Percentiles rank a stretch among this genome's conserved stretches.
phyloP scores from a whole-genome alignment of 2,888 invertebrate species.

The Cetonia aurata region DNA sequence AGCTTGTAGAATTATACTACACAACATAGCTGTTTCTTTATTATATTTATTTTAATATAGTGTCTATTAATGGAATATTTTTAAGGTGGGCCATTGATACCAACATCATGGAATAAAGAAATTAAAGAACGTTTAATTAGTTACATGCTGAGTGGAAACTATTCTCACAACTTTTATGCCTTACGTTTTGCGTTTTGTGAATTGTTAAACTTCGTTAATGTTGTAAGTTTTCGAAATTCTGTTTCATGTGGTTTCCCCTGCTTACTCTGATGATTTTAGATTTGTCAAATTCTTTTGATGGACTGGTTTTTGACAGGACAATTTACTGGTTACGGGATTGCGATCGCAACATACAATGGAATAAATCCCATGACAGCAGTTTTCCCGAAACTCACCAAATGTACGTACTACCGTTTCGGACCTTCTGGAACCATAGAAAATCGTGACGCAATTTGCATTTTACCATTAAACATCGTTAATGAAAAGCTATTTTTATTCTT shows the following conservation, averaged over 20 bases:
- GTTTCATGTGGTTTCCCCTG: too few relatives aligned
- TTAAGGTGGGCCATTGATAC: constrained; percentile 70
- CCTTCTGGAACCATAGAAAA: constrained; percentile 71
- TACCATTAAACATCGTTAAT: constrained; percentile 83
- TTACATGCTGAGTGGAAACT: constrained; percentile 71
- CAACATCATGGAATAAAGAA: constrained; percentile 70
- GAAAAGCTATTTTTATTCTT: constrained; percentile 83
- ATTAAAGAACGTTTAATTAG: constrained; percentile 71
- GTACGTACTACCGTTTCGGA: constrained; percentile 72
- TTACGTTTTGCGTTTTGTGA: constrained; percentile 79
- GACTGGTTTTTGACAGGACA: constrained; percentile 75
- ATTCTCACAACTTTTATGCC: constrained; percentile 76
- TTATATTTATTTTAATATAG: constrained; percentile 2
- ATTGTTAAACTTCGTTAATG: constrained; percentile 79
- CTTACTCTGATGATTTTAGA: constrained; percentile 63
- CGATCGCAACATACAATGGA: constrained; percentile 67
- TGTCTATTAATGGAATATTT: constrained; percentile 28
- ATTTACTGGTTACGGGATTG: constrained; percentile 73
- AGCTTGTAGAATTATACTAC: too few relatives aligned
- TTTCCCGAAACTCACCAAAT: constrained; percentile 79
- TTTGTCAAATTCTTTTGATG: constrained; percentile 77
- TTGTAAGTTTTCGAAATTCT: constrained; percentile 69
- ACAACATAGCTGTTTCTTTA: not conserved
- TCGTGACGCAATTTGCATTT: constrained; percentile 77
- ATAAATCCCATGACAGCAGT: constrained; percentile 74